phyloP scores from a whole-genome alignment of 2,888 invertebrate genomes.

The Griposia aprilina region DNA sequence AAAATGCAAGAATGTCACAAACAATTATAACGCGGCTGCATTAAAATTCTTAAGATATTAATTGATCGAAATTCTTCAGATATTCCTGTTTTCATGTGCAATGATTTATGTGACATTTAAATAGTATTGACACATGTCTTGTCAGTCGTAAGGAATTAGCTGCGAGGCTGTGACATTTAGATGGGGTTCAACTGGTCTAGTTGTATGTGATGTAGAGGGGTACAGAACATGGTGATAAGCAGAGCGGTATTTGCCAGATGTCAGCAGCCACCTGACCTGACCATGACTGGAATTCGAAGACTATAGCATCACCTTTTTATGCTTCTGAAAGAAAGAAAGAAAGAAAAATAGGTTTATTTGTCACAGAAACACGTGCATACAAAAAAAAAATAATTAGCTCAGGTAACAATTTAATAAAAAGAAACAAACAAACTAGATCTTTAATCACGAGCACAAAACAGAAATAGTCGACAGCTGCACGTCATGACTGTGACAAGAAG shows the following conservation, averaged over 20 bases:
- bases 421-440: too few relatives aligned
- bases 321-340: too few relatives aligned
- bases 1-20: conserved; percentile 19
- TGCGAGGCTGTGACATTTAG: conserved; percentile 62
- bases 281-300: too few relatives aligned
- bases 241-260: conserved; percentile 10
- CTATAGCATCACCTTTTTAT: too few relatives aligned
- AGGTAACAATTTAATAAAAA: too few relatives aligned
- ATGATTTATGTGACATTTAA: conserved; percentile 48
- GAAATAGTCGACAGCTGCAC: too few relatives aligned
- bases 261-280: too few relatives aligned
- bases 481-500: too few relatives aligned
- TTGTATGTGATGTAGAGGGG: conserved; percentile 43
- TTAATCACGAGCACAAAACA: too few relatives aligned
- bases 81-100: conserved; percentile 34
- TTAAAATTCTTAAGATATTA: conserved; percentile 49
- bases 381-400: too few relatives aligned
- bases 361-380: too few relatives aligned
- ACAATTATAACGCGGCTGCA: conserved; percentile 27
- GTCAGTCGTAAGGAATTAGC: conserved; percentile 46
- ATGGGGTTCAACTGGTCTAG: conserved; percentile 58
- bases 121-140: conserved; percentile 25
- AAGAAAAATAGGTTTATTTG: too few relatives aligned
- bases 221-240: background rate
- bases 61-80: conserved; percentile 40